A percentile compares a stretch with the other conserved stretches of the same genome.
These are phyloP conservation scores for Zele albiditarsus DNA, from an alignment of 2,888 invertebrate species.

Conservation along the genomic window DNA sequence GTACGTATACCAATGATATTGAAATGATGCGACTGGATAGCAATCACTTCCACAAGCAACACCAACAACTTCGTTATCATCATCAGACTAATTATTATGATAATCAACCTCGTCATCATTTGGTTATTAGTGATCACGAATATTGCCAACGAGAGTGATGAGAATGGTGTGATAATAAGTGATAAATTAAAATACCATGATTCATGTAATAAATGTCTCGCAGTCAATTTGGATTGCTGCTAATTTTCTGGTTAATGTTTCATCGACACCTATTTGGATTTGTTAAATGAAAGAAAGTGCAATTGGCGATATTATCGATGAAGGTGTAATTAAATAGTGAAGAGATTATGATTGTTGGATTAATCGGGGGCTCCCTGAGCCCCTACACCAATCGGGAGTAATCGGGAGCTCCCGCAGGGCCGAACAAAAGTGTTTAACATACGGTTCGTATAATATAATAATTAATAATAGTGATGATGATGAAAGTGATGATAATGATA, in stretches of 20 bases:
- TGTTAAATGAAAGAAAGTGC: conserved; percentile 36
- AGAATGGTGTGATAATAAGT: neutral
- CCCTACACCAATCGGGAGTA: neutral
- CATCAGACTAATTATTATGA: neutral
- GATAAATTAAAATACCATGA: conserved; percentile 9
- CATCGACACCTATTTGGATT: conserved; percentile 39
- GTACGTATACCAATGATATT: neutral
- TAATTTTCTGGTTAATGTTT: conserved; percentile 17
- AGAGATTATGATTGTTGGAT: neutral
- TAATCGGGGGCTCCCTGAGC: conserved; percentile 22
- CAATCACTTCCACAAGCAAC: conserved; percentile 19
- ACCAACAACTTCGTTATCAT: conserved; percentile 11
- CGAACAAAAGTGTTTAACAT: neutral
- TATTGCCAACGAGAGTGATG: conserved; percentile 1
- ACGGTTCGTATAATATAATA: neutral
- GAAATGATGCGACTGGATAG: conserved; percentile 28
- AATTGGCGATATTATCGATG: neutral
- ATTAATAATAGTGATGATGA: neutral
- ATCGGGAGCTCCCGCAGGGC: conserved; percentile 13
- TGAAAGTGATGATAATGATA: neutral
- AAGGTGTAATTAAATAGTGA: neutral
- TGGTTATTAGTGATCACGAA: conserved; percentile 1
- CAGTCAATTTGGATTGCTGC: conserved; percentile 22
- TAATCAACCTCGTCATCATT: neutral
- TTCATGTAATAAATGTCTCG: conserved; percentile 29